These are phyloP conservation scores for Nymphalis io DNA, from an alignment of 1,140 invertebrate genomes.

Conservation along the genomic window DNA sequence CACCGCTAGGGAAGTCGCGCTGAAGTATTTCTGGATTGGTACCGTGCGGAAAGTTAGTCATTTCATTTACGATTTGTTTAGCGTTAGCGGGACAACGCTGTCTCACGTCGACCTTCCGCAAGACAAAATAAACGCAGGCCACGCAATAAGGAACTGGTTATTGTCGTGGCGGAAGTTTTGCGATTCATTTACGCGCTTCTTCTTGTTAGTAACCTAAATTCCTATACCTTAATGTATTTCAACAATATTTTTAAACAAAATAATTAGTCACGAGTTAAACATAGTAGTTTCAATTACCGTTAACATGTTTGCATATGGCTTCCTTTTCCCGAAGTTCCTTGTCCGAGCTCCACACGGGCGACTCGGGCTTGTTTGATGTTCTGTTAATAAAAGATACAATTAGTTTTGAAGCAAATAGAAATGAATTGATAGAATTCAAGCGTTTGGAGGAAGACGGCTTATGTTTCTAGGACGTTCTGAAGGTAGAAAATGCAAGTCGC, in stretches of 20 bases:
- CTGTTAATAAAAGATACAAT: conserved; percentile 49
- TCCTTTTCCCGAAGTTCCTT: conserved; percentile 70
- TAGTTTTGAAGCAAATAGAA: neutral
- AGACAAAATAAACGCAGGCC: conserved; percentile 45
- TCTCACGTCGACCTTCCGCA: conserved; percentile 66
- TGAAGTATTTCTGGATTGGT: conserved; percentile 76
- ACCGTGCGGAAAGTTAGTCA: conserved; percentile 79
- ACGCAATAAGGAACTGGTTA: conserved; percentile 3
- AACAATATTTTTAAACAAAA: neutral
- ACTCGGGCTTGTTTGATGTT: conserved; percentile 68
- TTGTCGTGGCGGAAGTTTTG: neutral
- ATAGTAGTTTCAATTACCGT: conserved; percentile 57
- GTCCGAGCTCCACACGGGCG: conserved; percentile 66
- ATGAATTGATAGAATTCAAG: neutral
- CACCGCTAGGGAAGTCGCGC: conserved; percentile 47
- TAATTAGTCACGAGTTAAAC: neutral
- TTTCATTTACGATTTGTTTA: conserved; percentile 46
- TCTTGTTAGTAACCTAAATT: neutral
- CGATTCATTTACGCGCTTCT: neutral
- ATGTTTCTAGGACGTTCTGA: conserved; percentile 23
- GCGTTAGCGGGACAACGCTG: conserved; percentile 48
- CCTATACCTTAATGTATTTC: neutral
- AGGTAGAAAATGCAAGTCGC: conserved; percentile 36
- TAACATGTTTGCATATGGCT: conserved; percentile 65
- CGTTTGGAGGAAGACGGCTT: neutral